Percentiles rank a stretch among this genome's conserved stretches.
Evolutionary conservation across 1,140 invertebrate species (phyloP).

Genomic region (Onthophagus taurus): DNA sequence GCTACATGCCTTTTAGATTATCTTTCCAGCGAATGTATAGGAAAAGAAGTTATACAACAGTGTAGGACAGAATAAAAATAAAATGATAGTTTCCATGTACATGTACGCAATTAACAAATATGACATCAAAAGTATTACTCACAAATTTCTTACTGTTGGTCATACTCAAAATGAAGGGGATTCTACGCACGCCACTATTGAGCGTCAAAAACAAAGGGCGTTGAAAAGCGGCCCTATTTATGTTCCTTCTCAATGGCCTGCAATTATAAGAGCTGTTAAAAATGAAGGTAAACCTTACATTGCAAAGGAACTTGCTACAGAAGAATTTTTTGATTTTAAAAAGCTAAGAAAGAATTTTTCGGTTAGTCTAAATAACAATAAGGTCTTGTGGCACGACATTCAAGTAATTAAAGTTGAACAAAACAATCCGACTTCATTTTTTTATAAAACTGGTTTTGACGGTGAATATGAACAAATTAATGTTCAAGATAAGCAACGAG

Average conservation of each 20-base stretch:
- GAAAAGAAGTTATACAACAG: constrained; percentile 27
- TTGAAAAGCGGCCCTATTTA: constrained; percentile 29
- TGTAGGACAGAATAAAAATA: constrained; percentile 8
- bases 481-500: no score
- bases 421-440: no score
- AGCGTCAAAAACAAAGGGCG: constrained; percentile 25
- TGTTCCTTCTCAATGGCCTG: constrained; percentile 18
- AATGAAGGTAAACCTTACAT: constrained; percentile 14
- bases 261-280: constrained; percentile 12
- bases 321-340: no score
- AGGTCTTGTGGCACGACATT: no score
- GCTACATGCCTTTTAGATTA: constrained; percentile 4
- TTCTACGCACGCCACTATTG: constrained; percentile 31
- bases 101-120: constrained; percentile 23
- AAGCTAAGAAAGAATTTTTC: no score
- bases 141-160: constrained; percentile 33
- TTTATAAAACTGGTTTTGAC: no score
- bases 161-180: constrained; percentile 37
- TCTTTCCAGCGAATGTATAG: background rate
- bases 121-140: constrained; percentile 29
- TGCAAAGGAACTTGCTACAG: no score
- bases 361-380: no score
- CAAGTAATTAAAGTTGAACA: no score
- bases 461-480: no score
- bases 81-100: constrained; percentile 9